These are phyloP conservation scores for Notiomystis cincta DNA, from an alignment of 2,113 vertebrate species.

Conservation along the genomic window DNA sequence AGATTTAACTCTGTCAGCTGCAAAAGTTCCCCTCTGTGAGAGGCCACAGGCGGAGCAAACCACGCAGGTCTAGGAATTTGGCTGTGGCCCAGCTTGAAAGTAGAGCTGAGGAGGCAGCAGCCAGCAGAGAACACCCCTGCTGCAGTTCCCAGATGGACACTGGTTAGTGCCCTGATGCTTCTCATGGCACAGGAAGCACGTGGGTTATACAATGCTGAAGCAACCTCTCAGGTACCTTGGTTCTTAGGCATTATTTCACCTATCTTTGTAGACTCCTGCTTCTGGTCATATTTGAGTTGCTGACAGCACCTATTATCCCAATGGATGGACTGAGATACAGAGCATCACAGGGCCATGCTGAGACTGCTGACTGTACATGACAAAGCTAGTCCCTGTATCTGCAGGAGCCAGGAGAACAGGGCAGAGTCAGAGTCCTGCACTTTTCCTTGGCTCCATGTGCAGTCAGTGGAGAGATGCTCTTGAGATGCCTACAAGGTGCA, in stretches of 20 bases:
- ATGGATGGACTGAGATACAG: background rate
- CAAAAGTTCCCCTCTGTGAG: background rate
- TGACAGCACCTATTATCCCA: background rate
- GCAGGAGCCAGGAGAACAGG: background rate
- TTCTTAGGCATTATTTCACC: background rate
- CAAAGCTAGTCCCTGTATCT: background rate
- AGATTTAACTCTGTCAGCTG: background rate
- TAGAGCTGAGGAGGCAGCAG: background rate
- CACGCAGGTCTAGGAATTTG: background rate
- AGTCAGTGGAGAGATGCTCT: background rate
- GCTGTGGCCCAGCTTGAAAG: background rate
- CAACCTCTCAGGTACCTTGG: background rate
- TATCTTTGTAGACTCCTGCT: background rate
- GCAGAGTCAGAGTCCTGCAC: background rate
- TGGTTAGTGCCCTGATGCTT: background rate
- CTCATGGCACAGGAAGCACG: background rate
- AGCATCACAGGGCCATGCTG: background rate
- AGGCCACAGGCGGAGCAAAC: background rate
- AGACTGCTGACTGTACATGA: background rate
- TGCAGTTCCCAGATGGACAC: background rate
- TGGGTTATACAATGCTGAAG: background rate
- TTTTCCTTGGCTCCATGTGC: background rate
- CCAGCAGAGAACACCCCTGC: background rate
- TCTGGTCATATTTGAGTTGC: background rate
- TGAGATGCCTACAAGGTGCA: background rate